Percentiles rank a stretch among this genome's conserved stretches.
These are phyloP conservation scores for Rhodinocichla rosea DNA, from an alignment of 2,113 vertebrate species.

Conservation along the genomic window DNA sequence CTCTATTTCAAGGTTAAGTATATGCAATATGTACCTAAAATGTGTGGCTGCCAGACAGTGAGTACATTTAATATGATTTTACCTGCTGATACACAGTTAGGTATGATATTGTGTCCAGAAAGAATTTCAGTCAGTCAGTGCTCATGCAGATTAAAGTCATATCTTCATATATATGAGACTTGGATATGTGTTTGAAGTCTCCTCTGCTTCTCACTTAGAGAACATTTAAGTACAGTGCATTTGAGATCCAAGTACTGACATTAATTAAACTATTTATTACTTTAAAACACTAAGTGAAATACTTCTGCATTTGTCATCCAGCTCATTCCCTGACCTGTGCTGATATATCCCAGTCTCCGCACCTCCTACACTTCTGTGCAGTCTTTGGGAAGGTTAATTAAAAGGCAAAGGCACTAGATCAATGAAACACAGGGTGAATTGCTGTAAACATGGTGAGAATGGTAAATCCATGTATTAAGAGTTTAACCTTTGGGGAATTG, in stretches of 20 bases:
- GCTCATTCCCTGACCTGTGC: neutral
- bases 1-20: neutral
- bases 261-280: neutral
- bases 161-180: neutral
- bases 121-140: neutral
- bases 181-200: neutral
- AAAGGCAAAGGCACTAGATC: neutral
- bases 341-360: neutral
- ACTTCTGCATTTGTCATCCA: neutral
- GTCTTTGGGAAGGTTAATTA: neutral
- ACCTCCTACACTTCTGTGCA: neutral
- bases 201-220: neutral
- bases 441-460: neutral
- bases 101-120: neutral
- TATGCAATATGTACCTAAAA: neutral
- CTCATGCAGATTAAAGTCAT: neutral
- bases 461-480: neutral
- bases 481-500: neutral
- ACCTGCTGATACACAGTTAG: neutral
- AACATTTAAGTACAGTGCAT: neutral
- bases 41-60: neutral
- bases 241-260: neutral
- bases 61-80: neutral
- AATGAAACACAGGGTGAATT: neutral
- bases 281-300: neutral